A percentile compares a stretch with the other conserved stretches of the same genome.
Conservation (phyloP, 2,888 invertebrate genomes). For the Crematogaster levior region DNA sequence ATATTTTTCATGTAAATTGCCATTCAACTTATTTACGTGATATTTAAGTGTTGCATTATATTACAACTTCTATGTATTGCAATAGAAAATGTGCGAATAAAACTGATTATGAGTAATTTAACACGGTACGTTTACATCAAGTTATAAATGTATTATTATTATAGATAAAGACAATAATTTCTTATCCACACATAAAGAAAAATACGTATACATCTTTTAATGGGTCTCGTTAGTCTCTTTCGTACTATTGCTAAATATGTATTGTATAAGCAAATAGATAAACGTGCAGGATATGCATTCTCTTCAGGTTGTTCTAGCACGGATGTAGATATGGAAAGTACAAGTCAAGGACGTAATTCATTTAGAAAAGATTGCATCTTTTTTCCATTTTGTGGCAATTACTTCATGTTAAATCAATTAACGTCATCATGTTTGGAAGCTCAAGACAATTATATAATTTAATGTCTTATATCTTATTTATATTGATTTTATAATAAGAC, state of each 20-base stretch:
- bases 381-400: slow-evolving; percentile 29
- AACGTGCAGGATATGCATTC: slow-evolving; percentile 75
- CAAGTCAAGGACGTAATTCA: slow-evolving; percentile 74
- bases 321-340: slow-evolving; percentile 75
- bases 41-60: slow-evolving; percentile 11
- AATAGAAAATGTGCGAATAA: slow-evolving; percentile 8
- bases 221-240: slow-evolving; percentile 9
- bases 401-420: neutral
- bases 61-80: slow-evolving; percentile 5
- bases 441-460: neutral
- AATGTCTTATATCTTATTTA: neutral
- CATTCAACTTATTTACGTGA: slow-evolving; percentile 7
- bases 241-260: slow-evolving; percentile 6
- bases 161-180: neutral
- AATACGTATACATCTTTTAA: slow-evolving; percentile 11
- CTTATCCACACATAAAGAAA: neutral
- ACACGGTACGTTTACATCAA: neutral
- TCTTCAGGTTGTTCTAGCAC: slow-evolving; percentile 59
- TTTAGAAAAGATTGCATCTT: slow-evolving; percentile 70
- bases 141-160: slow-evolving; percentile 7
- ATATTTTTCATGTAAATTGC: slow-evolving; percentile 8
- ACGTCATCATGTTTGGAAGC: slow-evolving; percentile 47
- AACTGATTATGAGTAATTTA: slow-evolving; percentile 7
- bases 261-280: slow-evolving; percentile 43
- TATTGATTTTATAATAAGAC: neutral